Percentiles rank a stretch among this genome's conserved stretches.
phyloP scores from a whole-genome alignment of 2,113 vertebrate genomes.

The Antennarius striatus region DNA sequence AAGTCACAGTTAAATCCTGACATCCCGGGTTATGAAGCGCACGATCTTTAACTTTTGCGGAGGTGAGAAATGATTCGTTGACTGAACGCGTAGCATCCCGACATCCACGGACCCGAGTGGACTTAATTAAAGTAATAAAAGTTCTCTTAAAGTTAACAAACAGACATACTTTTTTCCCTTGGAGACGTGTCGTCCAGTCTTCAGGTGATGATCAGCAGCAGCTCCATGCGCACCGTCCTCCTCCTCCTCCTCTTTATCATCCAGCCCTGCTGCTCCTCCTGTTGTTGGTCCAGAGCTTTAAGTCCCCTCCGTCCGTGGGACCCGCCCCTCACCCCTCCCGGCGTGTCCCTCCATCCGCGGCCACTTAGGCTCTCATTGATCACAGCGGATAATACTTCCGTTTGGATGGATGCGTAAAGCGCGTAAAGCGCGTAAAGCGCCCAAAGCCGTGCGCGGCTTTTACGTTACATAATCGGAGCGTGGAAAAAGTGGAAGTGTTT shows the following conservation, averaged over 20 bases:
- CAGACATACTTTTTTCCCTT: too few species aligned
- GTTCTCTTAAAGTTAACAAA: too few species aligned
- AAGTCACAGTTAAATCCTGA: too few species aligned
- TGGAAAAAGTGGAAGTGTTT: neutral
- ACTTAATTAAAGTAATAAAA: too few species aligned
- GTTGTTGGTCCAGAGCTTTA: slow-evolving; percentile 44
- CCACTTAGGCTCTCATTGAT: slow-evolving; percentile 14
- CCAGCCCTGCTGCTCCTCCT: slow-evolving; percentile 21
- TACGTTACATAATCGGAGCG: slow-evolving; percentile 54
- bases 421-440: slow-evolving; percentile 12
- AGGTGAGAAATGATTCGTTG: too few species aligned
- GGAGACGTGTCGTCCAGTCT: too few species aligned
- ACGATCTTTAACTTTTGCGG: too few species aligned
- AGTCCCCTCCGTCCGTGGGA: slow-evolving; percentile 32
- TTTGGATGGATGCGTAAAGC: slow-evolving; percentile 37
- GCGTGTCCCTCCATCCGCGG: neutral
- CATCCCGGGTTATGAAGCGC: too few species aligned
- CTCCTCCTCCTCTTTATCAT: neutral
- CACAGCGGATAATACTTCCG: slow-evolving; percentile 27
- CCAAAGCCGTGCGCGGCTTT: slow-evolving; percentile 28
- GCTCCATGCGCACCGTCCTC: neutral
- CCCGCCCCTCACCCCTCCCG: slow-evolving; percentile 35
- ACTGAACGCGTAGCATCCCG: too few species aligned
- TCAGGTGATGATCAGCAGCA: neutral
- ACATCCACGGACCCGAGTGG: too few species aligned